Percentiles rank a stretch among this genome's conserved stretches.
These are phyloP conservation scores for Drosophila equinoxialis DNA, from an alignment of 1,140 invertebrate genomes.

Conservation along the genomic window DNA sequence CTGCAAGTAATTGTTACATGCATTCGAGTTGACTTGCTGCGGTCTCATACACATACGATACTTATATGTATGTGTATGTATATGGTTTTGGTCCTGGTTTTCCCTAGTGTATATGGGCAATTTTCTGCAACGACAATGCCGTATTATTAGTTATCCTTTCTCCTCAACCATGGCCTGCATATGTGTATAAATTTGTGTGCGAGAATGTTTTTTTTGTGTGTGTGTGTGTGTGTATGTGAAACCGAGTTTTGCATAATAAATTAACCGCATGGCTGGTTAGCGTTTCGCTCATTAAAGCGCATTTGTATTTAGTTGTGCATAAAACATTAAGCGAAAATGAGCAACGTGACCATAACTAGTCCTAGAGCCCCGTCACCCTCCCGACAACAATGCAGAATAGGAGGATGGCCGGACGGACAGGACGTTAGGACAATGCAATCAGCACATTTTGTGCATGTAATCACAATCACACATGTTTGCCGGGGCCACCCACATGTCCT, in stretches of 20 bases:
- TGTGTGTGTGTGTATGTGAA: conserved; percentile 22
- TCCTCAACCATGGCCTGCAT: not conserved
- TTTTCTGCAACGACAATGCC: conserved; percentile 60
- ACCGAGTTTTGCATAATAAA: conserved; percentile 75
- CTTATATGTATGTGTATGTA: conserved; percentile 28
- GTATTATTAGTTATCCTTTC: conserved; percentile 64
- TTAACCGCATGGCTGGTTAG: conserved; percentile 66
- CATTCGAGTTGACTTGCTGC: conserved; percentile 58
- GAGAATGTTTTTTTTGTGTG: not conserved
- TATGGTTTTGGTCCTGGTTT: not conserved
- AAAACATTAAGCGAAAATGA: conserved; percentile 78
- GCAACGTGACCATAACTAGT: conserved; percentile 60
- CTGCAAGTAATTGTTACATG: conserved; percentile 72
- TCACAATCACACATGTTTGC: conserved; percentile 41
- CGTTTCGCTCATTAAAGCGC: conserved; percentile 71
- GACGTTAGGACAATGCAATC: conserved; percentile 14
- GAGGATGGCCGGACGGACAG: not conserved
- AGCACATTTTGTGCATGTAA: conserved; percentile 19
- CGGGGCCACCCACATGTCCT: conserved; percentile 9
- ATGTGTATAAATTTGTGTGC: not conserved
- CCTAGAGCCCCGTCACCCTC: not conserved
- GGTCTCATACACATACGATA: conserved; percentile 13
- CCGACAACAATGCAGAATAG: not conserved
- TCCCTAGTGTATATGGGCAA: conserved; percentile 19
- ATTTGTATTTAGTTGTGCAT: conserved; percentile 80